A percentile compares a stretch with the other conserved stretches of the same genome.
These are phyloP conservation scores for Elmis aenea DNA, from an alignment of 2,888 invertebrate genomes.

Conservation along the genomic window DNA sequence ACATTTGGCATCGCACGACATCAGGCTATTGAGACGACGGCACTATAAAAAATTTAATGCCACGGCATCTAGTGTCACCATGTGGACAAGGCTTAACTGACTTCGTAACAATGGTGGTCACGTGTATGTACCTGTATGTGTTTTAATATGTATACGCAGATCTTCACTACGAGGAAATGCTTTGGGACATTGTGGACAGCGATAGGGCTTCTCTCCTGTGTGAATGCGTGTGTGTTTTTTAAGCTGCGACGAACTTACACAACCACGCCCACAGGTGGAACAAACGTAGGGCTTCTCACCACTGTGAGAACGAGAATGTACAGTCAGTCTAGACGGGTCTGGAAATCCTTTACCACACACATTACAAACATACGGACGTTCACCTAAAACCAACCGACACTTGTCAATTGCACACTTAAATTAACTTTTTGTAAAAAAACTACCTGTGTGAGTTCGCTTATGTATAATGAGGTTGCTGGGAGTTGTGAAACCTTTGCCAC, in stretches of 20 bases:
- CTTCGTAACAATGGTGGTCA: too few relatives aligned
- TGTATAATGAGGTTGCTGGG: constrained; percentile 44
- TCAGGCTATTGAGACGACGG: too few relatives aligned
- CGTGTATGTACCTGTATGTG: constrained; percentile 34
- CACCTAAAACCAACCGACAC: constrained; percentile 39
- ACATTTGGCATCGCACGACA: too few relatives aligned
- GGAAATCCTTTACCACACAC: constrained; percentile 49
- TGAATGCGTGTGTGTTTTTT: constrained; percentile 48
- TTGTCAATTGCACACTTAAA: neutral
- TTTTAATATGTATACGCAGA: constrained; percentile 41
- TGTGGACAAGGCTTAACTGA: too few relatives aligned
- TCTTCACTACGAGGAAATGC: constrained; percentile 43
- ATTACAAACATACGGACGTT: constrained; percentile 44
- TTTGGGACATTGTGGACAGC: constrained; percentile 41
- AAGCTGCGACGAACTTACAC: constrained; percentile 44
- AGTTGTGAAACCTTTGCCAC: constrained; percentile 44
- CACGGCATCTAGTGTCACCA: too few relatives aligned
- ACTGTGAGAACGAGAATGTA: constrained; percentile 48
- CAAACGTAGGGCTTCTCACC: constrained; percentile 47
- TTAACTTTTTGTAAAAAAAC: neutral
- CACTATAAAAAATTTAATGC: too few relatives aligned
- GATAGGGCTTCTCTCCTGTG: constrained; percentile 48
- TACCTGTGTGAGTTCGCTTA: constrained; percentile 43
- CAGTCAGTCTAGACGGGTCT: constrained; percentile 49
- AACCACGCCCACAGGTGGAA: constrained; percentile 37